Evolutionary conservation across 2,113 vertebrate genomes (phyloP), one percentile per base, ranked within the genome.

Genomic region (Lichenostomus cassidix): DNA sequence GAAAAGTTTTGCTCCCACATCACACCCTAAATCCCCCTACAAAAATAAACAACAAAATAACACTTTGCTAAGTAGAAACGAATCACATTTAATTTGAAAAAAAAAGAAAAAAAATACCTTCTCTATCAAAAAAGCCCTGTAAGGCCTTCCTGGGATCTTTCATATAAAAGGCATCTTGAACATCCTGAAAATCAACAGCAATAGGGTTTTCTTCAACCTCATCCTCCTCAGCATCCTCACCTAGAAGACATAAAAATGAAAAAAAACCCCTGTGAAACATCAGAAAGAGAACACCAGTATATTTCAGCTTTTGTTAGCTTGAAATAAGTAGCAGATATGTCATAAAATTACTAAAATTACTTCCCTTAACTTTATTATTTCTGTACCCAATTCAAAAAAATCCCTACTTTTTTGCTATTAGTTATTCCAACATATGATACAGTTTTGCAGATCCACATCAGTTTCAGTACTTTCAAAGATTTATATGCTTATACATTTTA

Each of bases 121-220:
- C 99, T 97, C 99, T 97, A 92, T 99, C 99, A 90, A 99, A 99
- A 97, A 99, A 99, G 11, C 99, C 99, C 96, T 99, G 99, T 47
- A 99, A 96, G 28, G 99, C 98, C 81, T 99, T 99, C 97, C 99
- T 99, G 18, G 99, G 99, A 96, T 99, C 99, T 93, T 99, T 99
- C 93, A 99, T 97, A 96, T 99, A 99, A 44, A 99, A 99, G 4
- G 99, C 99, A 94, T 99, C 99, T 95, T 99, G 98, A 81, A 99
- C 98, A 90, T 99, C 99, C 12, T 99, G 99, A 97, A 99, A 99
- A 93, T 99, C 99, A 24, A 98, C 97, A 67, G 99, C 99, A 96
- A 99, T 99, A 29, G 99, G 99, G 89, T 99, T 99, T 97, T 99
- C 99, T 95, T 99, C 99, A n/a, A 98, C 98, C 56, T 99, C 99